Conservation (phyloP, 1,140 invertebrate genomes). For the Leptinotarsa defecta region DNA sequence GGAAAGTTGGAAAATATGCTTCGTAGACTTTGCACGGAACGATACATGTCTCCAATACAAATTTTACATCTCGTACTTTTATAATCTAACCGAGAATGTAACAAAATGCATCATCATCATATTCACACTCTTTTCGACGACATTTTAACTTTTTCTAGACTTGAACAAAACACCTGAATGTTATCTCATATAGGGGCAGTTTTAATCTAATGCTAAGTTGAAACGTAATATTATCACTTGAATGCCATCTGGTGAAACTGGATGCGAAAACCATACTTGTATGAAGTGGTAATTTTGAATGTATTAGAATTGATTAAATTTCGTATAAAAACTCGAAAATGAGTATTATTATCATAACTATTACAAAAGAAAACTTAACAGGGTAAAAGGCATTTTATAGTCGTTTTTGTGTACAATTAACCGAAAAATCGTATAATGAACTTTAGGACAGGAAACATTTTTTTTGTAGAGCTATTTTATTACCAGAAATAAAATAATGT, state of each 20-base stretch:
- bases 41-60: slow-evolving; percentile 21
- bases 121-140: slow-evolving; percentile 1
- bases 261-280: background rate
- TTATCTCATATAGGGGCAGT: background rate
- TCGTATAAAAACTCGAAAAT: background rate
- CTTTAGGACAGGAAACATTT: background rate
- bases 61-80: slow-evolving; percentile 29
- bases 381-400: background rate
- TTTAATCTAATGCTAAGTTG: no score
- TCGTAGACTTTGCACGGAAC: slow-evolving; percentile 33
- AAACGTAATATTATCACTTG: background rate
- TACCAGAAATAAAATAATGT: no score
- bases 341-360: background rate
- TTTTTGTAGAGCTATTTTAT: background rate
- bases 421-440: background rate
- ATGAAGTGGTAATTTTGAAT: background rate
- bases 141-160: background rate
- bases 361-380: background rate
- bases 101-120: slow-evolving; percentile 26
- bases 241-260: background rate
- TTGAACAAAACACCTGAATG: background rate
- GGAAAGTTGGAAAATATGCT: slow-evolving; percentile 37
- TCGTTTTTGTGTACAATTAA: background rate
- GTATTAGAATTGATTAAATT: background rate
- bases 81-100: slow-evolving; percentile 4